These are phyloP conservation scores for Tetragonula clypearis DNA, from an alignment of 1,140 invertebrate species.

Conservation along the genomic window DNA sequence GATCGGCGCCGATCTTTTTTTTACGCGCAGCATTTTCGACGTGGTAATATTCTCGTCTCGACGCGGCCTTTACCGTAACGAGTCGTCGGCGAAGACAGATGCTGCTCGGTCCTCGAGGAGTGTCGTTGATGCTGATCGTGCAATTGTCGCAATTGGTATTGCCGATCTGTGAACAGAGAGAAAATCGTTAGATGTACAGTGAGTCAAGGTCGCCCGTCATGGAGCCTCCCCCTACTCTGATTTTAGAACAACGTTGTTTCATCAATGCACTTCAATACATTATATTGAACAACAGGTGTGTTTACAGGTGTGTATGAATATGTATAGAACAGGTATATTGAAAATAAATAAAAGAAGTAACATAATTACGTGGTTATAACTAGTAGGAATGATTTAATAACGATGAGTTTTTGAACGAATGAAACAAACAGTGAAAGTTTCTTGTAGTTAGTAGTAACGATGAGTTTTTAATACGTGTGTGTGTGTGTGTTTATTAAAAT, in stretches of 20 bases:
- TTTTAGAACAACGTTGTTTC: not conserved
- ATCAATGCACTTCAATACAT: too few species aligned
- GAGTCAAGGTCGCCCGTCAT: not conserved
- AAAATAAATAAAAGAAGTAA: too few species aligned
- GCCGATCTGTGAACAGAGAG: constrained; percentile 68
- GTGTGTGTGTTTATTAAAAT: too few species aligned
- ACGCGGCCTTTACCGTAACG: constrained; percentile 66
- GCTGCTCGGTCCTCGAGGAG: constrained; percentile 67
- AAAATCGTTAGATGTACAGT: not conserved
- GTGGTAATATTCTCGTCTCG: constrained; percentile 71
- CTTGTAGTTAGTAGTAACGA: too few species aligned
- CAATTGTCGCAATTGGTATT: constrained; percentile 60
- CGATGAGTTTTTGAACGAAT: too few species aligned
- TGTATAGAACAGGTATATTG: too few species aligned
- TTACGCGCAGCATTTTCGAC: constrained; percentile 72
- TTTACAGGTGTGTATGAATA: too few species aligned
- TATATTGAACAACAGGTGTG: too few species aligned
- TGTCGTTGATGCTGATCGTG: constrained; percentile 52
- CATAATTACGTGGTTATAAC: too few species aligned
- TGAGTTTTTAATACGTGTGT: too few species aligned
- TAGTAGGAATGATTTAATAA: too few species aligned
- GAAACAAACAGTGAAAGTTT: too few species aligned
- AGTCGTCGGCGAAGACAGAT: constrained; percentile 54
- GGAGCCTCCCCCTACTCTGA: not conserved
- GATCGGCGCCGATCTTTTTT: constrained; percentile 36